Conservation (phyloP, 2,888 invertebrate species). For the Gasteruption jaculator region DNA sequence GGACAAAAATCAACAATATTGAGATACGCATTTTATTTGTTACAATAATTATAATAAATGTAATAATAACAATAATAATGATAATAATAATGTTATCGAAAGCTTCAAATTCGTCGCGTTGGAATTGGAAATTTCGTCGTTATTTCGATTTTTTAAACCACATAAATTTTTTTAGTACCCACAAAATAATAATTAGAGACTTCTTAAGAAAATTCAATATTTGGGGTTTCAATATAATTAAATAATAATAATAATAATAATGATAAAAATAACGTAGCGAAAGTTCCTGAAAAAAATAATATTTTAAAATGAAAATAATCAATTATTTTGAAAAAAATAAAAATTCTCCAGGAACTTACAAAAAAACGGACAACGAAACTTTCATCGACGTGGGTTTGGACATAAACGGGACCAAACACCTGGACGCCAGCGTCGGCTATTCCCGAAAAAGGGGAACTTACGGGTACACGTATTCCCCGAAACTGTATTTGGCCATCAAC, state of each 20-base stretch:
- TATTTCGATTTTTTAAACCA: too few species aligned
- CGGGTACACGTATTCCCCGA: conserved; percentile 68
- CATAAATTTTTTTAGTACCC: too few species aligned
- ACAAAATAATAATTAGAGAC: too few species aligned
- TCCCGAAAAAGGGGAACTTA: conserved; percentile 59
- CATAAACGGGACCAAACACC: conserved; percentile 68
- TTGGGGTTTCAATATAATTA: too few species aligned
- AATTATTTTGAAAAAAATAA: background rate
- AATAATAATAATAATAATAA: background rate
- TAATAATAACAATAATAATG: too few species aligned
- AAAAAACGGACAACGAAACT: conserved; percentile 65
- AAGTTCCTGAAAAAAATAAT: conserved; percentile 1
- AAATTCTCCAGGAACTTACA: conserved; percentile 57
- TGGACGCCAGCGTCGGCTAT: conserved; percentile 63
- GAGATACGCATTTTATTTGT: too few species aligned
- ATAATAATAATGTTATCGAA: too few species aligned
- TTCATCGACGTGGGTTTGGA: conserved; percentile 67
- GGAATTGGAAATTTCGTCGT: too few species aligned
- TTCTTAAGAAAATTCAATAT: too few species aligned
- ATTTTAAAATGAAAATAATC: background rate
- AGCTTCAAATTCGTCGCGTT: too few species aligned
- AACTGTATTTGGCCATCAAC: conserved; percentile 68
- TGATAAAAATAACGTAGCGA: background rate
- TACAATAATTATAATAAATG: too few species aligned
- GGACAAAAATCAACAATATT: too few species aligned